phyloP scores from a whole-genome alignment of 2,113 vertebrate species.

The Leiothrix lutea region DNA sequence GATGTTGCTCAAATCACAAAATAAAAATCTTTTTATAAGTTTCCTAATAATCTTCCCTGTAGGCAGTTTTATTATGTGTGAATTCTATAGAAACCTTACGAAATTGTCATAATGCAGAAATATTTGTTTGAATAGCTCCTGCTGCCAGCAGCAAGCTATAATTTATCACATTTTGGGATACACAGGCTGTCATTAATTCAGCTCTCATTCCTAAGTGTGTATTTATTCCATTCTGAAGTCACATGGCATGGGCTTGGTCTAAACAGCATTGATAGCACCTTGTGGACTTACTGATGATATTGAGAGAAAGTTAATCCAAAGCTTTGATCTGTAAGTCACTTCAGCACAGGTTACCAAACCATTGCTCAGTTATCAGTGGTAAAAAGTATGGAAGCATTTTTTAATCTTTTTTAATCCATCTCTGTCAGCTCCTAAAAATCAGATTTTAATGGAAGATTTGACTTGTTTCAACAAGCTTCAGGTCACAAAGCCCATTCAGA shows the following conservation, averaged over 20 bases:
- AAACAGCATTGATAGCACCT: neutral
- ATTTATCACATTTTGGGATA: conserved; percentile 15
- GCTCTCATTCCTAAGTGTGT: neutral
- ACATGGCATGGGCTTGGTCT: neutral
- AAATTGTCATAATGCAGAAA: conserved; percentile 31
- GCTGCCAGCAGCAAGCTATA: conserved; percentile 9
- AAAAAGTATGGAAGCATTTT: neutral
- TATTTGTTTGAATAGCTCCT: conserved; percentile 49
- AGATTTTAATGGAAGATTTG: neutral
- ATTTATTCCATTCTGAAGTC: neutral
- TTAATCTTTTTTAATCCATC: neutral
- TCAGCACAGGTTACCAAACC: neutral
- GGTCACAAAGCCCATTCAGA: neutral
- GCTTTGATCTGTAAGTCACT: neutral
- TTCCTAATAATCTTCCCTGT: conserved; percentile 37
- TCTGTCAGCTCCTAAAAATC: neutral
- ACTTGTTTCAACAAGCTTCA: neutral
- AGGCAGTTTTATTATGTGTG: neutral
- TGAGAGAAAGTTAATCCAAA: neutral
- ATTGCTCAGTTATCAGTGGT: neutral
- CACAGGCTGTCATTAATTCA: conserved; percentile 30
- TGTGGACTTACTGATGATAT: neutral
- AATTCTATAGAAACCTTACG: neutral
- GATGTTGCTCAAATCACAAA: conserved; percentile 28
- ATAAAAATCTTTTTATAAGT: conserved; percentile 42